Base-by-base conservation (phyloP, 2,888 invertebrate species). In the Muschampia plurimacula region DNA sequence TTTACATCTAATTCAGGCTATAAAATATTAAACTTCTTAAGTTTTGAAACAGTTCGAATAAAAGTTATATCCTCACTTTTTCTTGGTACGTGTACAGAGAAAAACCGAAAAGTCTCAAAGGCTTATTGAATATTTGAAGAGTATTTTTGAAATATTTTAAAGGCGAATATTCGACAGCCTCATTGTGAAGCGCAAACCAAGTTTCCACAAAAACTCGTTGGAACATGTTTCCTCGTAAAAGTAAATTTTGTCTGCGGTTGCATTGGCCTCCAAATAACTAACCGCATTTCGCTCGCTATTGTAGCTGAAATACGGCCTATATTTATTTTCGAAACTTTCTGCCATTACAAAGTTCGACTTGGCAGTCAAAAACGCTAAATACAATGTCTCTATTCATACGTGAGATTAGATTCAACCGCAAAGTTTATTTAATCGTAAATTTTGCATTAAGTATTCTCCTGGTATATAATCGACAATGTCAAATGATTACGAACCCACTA, bases 241-340 rank as follows among this genome's bases (percentile, higher is more conserved):
- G 81, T 79, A 76, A 82, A 82, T 83, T 82, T 75, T 81, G 83
- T 77, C 81, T 87, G 90, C 74, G 90, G 89, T 84, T 74, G 77
- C 79, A 76, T 32, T 41, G 67, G 52, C 57, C 41, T 13, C 44
- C 36, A 44, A 57, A 63, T 67, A 72, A 32, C 52, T 63, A 63
- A 67, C 55, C 44, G 10, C 67, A 44, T 62, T 55, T 60, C 32
- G 62, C 15, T 60, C 32, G 36, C 71, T 66, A 22, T 22, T 66
- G 65, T 49, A 36, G 57, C 13, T 59, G 15, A 65, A 57, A n/a
- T 65, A 2, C 62, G n/a, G 49, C 60, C 60, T 60, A 60, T 63
- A 41, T 41, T 39, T 62, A 62, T 41, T 39, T 60, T 41, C 15
- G 44, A 59, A 46, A 67, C 39, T 55, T 22, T 57, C 57, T 57